These are phyloP conservation scores for Ypsolopha sequella DNA, from an alignment of 2,888 invertebrate species.

Conservation along the genomic window DNA sequence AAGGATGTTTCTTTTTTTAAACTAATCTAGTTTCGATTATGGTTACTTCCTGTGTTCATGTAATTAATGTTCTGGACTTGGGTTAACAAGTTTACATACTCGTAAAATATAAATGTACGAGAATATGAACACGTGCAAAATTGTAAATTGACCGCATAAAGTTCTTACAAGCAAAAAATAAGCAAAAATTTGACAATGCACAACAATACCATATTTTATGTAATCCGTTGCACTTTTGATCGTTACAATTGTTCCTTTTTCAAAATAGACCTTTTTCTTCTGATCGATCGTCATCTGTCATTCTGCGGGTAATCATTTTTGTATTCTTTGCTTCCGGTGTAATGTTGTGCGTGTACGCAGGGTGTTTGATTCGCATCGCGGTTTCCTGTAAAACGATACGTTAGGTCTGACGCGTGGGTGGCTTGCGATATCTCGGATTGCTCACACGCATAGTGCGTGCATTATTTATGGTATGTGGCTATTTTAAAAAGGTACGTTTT, in stretches of 20 bases:
- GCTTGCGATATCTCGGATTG: conserved; percentile 37
- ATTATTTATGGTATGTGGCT: neutral
- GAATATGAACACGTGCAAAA: no score
- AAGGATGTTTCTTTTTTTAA: conserved; percentile 14
- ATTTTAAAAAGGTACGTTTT: no score
- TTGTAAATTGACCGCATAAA: no score
- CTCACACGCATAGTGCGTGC: conserved; percentile 16
- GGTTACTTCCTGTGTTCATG: neutral
- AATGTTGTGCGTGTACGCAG: conserved; percentile 4
- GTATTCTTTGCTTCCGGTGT: conserved; percentile 24
- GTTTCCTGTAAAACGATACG: conserved; percentile 60
- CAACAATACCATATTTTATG: conserved; percentile 5
- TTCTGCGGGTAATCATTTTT: conserved; percentile 18
- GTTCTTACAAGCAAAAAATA: no score
- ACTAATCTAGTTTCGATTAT: conserved; percentile 7
- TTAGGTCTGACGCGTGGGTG: conserved; percentile 38
- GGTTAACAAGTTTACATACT: neutral
- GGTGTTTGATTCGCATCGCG: conserved; percentile 26
- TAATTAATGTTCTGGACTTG: neutral
- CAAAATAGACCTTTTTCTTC: neutral
- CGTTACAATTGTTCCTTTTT: neutral
- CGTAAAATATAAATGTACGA: neutral
- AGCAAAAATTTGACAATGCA: neutral
- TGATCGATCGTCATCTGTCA: conserved; percentile 22
- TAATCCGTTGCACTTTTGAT: neutral